Conservation (phyloP, 2,113 vertebrate genomes). For the Hypomesus transpacificus region DNA sequence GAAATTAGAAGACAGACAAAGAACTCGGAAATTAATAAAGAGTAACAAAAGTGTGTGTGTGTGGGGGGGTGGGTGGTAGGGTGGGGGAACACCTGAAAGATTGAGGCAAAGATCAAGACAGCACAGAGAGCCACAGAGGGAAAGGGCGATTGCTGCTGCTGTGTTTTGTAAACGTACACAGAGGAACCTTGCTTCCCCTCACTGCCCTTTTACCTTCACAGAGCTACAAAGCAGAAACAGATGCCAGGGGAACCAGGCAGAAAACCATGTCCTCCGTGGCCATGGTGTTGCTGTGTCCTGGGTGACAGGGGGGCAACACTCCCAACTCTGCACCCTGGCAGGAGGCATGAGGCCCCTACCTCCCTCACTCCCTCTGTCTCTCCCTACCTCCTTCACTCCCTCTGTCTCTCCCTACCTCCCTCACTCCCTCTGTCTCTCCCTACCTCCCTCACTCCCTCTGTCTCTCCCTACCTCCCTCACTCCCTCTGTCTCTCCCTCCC, state of each 20-base stretch:
- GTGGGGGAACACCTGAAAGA: constrained; percentile 24
- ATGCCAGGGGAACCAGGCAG: constrained; percentile 72
- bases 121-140: constrained; percentile 10
- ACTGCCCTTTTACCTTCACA: constrained; percentile 54
- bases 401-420: too few species aligned
- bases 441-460: too few species aligned
- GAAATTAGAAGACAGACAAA: constrained; percentile 31
- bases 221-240: constrained; percentile 62
- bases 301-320: constrained; percentile 47
- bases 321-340: constrained; percentile 48
- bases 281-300: constrained; percentile 40
- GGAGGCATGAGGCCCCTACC: constrained; percentile 10
- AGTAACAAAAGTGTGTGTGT: constrained; percentile 14
- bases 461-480: too few species aligned
- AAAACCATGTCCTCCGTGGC: constrained; percentile 63
- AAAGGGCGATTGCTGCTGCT: constrained; percentile 1
- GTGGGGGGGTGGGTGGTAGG: too few species aligned
- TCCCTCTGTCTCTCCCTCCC: too few species aligned
- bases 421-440: too few species aligned
- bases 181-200: constrained; percentile 50
- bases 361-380: neutral
- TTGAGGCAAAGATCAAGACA: constrained; percentile 33
- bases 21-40: constrained; percentile 51
- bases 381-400: neutral
- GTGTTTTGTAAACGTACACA: constrained; percentile 54